Percentiles rank a stretch among this genome's conserved stretches.
phyloP scores from a whole-genome alignment of 2,888 invertebrate species.

The Drosophila meridiana region DNA sequence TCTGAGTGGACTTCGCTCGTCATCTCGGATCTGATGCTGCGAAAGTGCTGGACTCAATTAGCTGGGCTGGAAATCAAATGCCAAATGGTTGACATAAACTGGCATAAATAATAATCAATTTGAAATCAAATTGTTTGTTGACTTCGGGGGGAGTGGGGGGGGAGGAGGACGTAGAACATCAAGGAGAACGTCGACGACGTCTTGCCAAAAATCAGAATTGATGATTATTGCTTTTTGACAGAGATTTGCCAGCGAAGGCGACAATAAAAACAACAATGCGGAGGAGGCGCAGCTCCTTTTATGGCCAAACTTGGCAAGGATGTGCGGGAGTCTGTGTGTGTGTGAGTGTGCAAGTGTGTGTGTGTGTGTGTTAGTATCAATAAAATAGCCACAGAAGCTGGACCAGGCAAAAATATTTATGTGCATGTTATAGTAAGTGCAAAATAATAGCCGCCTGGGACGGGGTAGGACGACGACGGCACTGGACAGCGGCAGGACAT shows the following conservation, averaged over 20 bases:
- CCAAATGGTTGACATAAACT: conserved; percentile 59
- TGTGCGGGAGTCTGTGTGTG: conserved; percentile 13
- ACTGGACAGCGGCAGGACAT: conserved; percentile 4
- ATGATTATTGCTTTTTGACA: conserved; percentile 85
- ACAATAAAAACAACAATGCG: conserved; percentile 67
- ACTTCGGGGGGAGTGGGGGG: background rate
- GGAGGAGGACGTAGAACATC: background rate
- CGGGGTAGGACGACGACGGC: conserved; percentile 25
- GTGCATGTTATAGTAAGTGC: conserved; percentile 81
- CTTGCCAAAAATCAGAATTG: conserved; percentile 84
- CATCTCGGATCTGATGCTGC: conserved; percentile 9
- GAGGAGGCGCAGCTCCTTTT: conserved; percentile 52
- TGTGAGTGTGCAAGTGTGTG: conserved; percentile 21
- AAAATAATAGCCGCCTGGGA: conserved; percentile 74
- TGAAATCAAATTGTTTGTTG: conserved; percentile 75
- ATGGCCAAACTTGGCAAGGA: conserved; percentile 38
- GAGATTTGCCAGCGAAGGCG: conserved; percentile 71
- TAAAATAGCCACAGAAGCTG: conserved; percentile 72
- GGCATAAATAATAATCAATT: conserved; percentile 83
- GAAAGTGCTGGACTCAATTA: conserved; percentile 51
- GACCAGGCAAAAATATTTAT: conserved; percentile 74
- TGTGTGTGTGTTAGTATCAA: conserved; percentile 71
- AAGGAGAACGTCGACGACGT: conserved; percentile 23
- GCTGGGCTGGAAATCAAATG: conserved; percentile 37
- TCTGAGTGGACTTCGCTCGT: background rate